phyloP scores from a whole-genome alignment of 1,140 invertebrate species.

The Drosophila truncata region DNA sequence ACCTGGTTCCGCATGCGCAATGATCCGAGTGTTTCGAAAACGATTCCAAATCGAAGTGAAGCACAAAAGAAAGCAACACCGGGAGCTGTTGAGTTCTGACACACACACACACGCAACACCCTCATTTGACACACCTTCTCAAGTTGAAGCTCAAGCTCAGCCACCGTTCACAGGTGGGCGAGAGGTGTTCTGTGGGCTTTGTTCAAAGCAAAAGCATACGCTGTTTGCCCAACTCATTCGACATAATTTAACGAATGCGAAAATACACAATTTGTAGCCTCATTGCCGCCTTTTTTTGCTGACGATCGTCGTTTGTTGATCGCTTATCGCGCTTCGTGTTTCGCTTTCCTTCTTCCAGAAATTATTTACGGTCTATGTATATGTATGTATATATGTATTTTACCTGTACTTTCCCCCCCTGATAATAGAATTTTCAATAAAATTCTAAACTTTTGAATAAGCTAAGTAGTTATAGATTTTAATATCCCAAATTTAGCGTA shows the following conservation, averaged over 20 bases:
- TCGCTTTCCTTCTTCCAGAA: constrained; percentile 25
- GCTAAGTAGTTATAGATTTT: neutral
- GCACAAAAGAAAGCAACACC: constrained; percentile 66
- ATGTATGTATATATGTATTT: neutral
- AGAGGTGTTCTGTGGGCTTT: constrained; percentile 28
- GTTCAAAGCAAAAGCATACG: constrained; percentile 22
- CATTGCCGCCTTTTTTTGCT: constrained; percentile 49
- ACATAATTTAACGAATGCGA: constrained; percentile 60
- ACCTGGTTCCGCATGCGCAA: constrained; percentile 57
- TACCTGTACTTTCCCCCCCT: neutral
- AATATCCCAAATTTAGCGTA: neutral
- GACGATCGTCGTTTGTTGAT: constrained; percentile 19
- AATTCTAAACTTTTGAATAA: neutral
- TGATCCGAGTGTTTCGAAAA: constrained; percentile 11
- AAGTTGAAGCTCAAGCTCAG: neutral
- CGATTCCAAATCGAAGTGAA: constrained; percentile 27
- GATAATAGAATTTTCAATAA: neutral
- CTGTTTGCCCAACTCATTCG: constrained; percentile 75
- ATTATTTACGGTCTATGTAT: neutral
- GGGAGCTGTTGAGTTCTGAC: constrained; percentile 38
- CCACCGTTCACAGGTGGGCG: constrained; percentile 29
- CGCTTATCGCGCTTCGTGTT: neutral
- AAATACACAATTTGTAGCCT: constrained; percentile 68
- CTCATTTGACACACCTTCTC: constrained; percentile 45
- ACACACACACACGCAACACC: constrained; percentile 28